Percentiles rank a stretch among this genome's conserved stretches.
phyloP scores from a whole-genome alignment of 2,888 invertebrate genomes.

The Crepidodera aurea region DNA sequence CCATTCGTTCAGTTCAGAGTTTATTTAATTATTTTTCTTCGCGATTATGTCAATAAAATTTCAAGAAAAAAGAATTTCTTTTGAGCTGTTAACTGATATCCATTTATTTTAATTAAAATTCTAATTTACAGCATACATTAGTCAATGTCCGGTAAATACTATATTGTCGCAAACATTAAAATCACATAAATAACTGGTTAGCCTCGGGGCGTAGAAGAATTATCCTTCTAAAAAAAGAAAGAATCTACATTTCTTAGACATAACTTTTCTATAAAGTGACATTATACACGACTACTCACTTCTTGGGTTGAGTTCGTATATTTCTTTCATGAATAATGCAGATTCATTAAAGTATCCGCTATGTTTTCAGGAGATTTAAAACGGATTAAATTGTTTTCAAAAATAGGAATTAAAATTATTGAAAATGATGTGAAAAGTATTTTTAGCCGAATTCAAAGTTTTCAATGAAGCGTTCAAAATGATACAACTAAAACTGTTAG shows the following conservation, averaged over 20 bases:
- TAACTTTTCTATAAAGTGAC: constrained; percentile 54
- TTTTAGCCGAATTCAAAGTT: background rate
- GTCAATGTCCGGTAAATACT: too few relatives aligned
- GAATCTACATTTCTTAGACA: constrained; percentile 37
- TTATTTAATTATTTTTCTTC: too few relatives aligned
- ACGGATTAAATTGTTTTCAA: background rate
- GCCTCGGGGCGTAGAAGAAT: background rate
- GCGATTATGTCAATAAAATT: too few relatives aligned
- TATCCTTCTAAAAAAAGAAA: constrained; percentile 9
- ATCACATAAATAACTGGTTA: background rate
- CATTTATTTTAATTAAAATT: too few relatives aligned
- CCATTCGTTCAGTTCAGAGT: too few relatives aligned
- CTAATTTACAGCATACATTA: too few relatives aligned
- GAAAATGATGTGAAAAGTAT: background rate
- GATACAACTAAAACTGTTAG: background rate
- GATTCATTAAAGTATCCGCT: constrained; percentile 7
- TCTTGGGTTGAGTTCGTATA: constrained; percentile 17
- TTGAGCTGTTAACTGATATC: too few relatives aligned
- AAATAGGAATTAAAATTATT: background rate
- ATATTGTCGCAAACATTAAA: too few relatives aligned
- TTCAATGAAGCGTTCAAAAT: background rate
- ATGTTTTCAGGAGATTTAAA: constrained; percentile 14
- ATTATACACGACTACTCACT: constrained; percentile 50
- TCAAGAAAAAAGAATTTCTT: too few relatives aligned
- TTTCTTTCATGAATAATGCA: constrained; percentile 21